Evolutionary conservation across 1,140 invertebrate genomes (phyloP).

Genomic region (Nasonia vitripennis): DNA sequence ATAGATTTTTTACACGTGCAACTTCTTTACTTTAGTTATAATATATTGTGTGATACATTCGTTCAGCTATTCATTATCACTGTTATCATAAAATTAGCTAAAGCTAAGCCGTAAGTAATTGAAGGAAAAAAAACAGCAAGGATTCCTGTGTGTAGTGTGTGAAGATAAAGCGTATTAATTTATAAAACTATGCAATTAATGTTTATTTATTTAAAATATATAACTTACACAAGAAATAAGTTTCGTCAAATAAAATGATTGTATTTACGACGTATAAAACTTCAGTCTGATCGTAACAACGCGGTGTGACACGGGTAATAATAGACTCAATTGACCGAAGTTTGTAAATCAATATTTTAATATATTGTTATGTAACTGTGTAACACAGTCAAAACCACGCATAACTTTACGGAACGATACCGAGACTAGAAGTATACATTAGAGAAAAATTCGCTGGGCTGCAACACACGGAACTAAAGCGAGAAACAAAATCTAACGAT

Average conservation of each 20-base stretch:
- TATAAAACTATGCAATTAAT: constrained; percentile 24
- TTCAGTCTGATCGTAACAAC: neutral
- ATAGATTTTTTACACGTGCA: neutral
- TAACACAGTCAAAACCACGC: too few species aligned
- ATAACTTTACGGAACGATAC: neutral
- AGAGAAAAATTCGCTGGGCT: too few species aligned
- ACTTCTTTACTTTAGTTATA: neutral
- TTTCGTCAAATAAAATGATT: neutral
- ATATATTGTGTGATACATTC: too few species aligned
- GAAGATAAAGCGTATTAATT: constrained; percentile 1
- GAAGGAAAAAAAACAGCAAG: neutral
- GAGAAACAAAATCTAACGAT: too few species aligned
- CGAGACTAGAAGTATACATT: neutral
- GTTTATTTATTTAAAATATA: constrained; percentile 17
- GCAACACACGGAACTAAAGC: too few species aligned
- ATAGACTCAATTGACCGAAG: neutral
- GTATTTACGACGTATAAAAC: neutral
- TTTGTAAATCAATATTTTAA: neutral
- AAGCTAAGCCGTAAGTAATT: neutral
- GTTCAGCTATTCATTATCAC: neutral
- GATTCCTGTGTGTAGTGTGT: neutral
- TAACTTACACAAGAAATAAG: neutral
- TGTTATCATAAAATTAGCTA: too few species aligned
- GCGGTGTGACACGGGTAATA: too few species aligned
- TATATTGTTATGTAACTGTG: too few species aligned